Evolutionary conservation across 2,113 vertebrate genomes (phyloP), one percentile per base, ranked within the genome.

Genomic region (Piprites chloris): DNA sequence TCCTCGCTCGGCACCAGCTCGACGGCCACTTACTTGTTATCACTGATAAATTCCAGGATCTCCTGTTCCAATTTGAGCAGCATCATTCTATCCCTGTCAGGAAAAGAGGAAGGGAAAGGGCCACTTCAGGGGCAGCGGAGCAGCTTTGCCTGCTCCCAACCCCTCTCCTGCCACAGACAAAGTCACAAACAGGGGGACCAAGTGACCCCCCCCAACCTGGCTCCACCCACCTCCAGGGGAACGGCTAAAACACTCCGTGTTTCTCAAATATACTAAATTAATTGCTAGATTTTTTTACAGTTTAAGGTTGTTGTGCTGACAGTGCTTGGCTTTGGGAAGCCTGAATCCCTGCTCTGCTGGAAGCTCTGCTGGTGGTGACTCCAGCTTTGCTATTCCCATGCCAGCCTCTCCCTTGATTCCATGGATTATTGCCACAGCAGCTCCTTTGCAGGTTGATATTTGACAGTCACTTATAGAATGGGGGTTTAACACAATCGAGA

Each of bases 41-140:
- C 99, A 96, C 98, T 99, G 96, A 99, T 99, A 97, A 99, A 99
- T 96, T 99, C 99, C 98, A 99, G 98, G 96, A 99, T 99, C 98
- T 99, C 99, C 98, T 99, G 99, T 98, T 99, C 99, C 98, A 99
- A 98, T 98, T 99, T 99, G 95, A 99, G 99, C 98, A 99, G 99
- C 99, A 99, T 99, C 99, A 99, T 99, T 98, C 99, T 98, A 97
- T 99, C 99, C 98, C 99, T 99, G 98, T 85, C 91, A 85, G 76
- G 94, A 44, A 61, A 69, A 53, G 23, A 23, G 9, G 46, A 85
- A 83, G 71, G 71, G 30, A 71, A 95, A 93, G 81, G 37, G 47
- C 14, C 56, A 66, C 33, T 67, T 95, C 8, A 94, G 90, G 62
- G 50, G 41, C 39, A 44, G 84, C 3, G 75, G 85, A 93, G 81